These are phyloP conservation scores for Drosophila mayri DNA, from an alignment of 1,140 invertebrate genomes.

Conservation along the genomic window DNA sequence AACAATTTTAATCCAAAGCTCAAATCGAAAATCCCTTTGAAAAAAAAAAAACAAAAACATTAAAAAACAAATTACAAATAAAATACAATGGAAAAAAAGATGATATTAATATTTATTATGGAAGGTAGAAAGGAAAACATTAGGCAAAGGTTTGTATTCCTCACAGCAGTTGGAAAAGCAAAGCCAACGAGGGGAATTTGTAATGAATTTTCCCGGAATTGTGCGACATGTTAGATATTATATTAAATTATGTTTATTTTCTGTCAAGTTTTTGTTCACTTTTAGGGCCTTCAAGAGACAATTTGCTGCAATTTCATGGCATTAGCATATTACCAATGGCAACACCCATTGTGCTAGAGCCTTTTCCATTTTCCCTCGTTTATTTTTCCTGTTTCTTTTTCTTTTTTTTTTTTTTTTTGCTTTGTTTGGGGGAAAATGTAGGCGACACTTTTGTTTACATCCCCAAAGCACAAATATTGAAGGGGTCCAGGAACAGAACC, in stretches of 20 bases:
- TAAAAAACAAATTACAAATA: conserved; percentile 23
- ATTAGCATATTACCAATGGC: conserved; percentile 44
- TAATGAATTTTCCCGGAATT: background rate
- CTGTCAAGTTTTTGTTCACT: background rate
- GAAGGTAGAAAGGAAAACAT: background rate
- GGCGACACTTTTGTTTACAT: conserved; percentile 61
- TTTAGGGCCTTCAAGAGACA: conserved; percentile 6
- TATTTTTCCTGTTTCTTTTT: background rate
- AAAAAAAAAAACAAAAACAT: conserved; percentile 5
- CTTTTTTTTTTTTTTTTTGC: background rate
- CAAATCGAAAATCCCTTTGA: conserved; percentile 26
- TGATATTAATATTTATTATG: conserved; percentile 8
- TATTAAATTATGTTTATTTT: background rate
- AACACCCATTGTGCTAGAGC: conserved; percentile 6
- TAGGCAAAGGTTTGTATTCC: background rate
- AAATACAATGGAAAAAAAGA: conserved; percentile 32
- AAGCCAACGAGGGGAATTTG: background rate
- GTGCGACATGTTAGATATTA: background rate
- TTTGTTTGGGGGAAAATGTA: conserved; percentile 25
- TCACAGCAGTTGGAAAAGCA: background rate
- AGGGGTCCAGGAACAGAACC: background rate
- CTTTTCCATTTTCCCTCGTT: conserved; percentile 2
- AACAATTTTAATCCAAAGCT: conserved; percentile 48
- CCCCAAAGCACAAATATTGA: conserved; percentile 32
- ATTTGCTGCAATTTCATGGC: conserved; percentile 50